Percentiles rank a stretch among this genome's conserved stretches.
phyloP scores from a whole-genome alignment of 2,113 vertebrate species.

The Crotalus viridis region DNA sequence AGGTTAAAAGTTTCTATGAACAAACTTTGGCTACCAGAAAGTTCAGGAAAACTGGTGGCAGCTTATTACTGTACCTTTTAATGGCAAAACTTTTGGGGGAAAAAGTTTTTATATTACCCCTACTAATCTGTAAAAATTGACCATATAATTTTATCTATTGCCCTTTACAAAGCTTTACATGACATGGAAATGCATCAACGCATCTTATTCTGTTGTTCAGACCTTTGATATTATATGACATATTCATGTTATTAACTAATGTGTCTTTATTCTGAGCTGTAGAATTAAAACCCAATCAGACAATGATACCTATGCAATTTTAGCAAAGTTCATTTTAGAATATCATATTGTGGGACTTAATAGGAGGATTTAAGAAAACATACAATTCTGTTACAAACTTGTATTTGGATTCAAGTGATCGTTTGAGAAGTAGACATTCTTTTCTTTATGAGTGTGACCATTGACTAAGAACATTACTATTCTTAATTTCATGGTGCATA shows the following conservation, averaged over 20 bases:
- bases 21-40: not conserved
- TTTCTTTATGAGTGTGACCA: not conserved
- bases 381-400: not conserved
- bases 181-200: not conserved
- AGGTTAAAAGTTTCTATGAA: not conserved
- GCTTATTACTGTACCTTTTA: not conserved
- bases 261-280: not conserved
- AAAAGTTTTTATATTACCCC: not conserved
- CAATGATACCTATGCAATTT: not conserved
- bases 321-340: not conserved
- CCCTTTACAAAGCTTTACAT: not conserved
- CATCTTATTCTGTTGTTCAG: not conserved
- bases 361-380: not conserved
- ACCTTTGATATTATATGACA: not conserved
- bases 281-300: not conserved
- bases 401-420: not conserved
- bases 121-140: not conserved
- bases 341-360: not conserved
- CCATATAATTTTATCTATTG: not conserved
- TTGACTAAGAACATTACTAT: conserved; percentile 9
- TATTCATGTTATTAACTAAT: not conserved
- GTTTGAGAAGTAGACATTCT: not conserved
- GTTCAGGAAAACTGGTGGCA: not conserved
- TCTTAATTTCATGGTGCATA: conserved; percentile 29
- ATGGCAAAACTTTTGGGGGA: not conserved